These are phyloP conservation scores for Bostrychus sinensis DNA, from an alignment of 2,113 vertebrate species.

Conservation along the genomic window DNA sequence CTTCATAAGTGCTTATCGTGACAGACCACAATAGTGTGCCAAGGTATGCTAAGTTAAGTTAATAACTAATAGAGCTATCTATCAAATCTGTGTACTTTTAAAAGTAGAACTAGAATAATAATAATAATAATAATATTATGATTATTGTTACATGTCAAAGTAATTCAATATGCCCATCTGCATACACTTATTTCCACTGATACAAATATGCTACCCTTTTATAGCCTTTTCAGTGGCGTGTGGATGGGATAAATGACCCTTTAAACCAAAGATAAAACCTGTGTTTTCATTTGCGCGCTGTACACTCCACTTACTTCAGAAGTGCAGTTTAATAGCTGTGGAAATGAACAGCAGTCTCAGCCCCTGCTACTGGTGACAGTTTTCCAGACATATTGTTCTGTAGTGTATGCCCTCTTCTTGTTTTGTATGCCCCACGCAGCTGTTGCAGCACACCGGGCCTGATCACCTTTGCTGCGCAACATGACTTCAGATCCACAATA, in stretches of 20 bases:
- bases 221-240: constrained; percentile 32
- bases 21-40: too few relatives aligned
- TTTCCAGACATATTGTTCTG: neutral
- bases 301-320: constrained; percentile 45
- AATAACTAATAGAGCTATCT: too few relatives aligned
- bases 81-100: too few relatives aligned
- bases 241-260: constrained; percentile 37
- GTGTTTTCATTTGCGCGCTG: constrained; percentile 23
- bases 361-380: neutral
- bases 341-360: constrained; percentile 4
- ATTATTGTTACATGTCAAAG: neutral
- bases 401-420: neutral
- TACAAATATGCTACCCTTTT: constrained; percentile 19
- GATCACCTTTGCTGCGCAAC: constrained; percentile 17
- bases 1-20: too few relatives aligned
- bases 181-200: constrained; percentile 17
- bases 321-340: constrained; percentile 36
- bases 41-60: too few relatives aligned
- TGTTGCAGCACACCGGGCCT: constrained; percentile 9
- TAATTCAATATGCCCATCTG: neutral
- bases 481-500: constrained; percentile 18
- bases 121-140: too few relatives aligned
- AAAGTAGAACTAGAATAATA: too few relatives aligned
- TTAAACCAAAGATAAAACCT: constrained; percentile 43
- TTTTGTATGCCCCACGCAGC: neutral